Base-by-base conservation (phyloP, 2,113 vertebrate genomes). In the Centrocercus urophasianus region DNA sequence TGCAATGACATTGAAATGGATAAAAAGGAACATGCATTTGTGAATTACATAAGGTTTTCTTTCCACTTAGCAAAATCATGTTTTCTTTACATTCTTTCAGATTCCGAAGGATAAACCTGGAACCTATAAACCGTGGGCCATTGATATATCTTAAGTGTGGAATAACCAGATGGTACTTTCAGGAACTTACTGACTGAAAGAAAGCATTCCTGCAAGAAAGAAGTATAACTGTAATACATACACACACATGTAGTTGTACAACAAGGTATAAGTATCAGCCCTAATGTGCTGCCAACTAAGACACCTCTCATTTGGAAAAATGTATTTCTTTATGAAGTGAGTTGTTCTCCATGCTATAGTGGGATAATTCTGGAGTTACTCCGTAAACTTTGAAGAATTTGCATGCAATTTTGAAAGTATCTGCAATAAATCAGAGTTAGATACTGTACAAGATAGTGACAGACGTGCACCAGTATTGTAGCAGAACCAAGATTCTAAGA, bases 61-160 rank as follows among this genome's bases (percentile, higher is more conserved):
- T 77, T 77, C 28, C 22, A 63, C 16, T 57, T 73, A 57, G 45
- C 21, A 85, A 90, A 92, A 67, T 34, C 0, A 74, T 56, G 27
- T 83, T 43, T 50, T 52, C 18, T 86, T 83, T 84, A 12, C 80
- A 65, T 94, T 76, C 54, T 96, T 96, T 91, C 60, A 96, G 96
- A 96, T 98, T 83, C 95, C 95, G 71, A 97, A 94, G 96, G 94
- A 97, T 61, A 94, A 97, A 42, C 79, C 92, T 47, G 92, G 88
- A 88, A 96, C 87, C 28, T 89, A 61, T 74, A 96, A 93, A 56
- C 96, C 95, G 71, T 96, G 95, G 96, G 95, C 92, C 18, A 84
- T 97, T 45, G 48, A 88, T 42, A 32, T 61, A 85, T 56, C 72
- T 20, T 95, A 43, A 83, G 19, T 24, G 59, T 57, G 28, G 63